phyloP scores from a whole-genome alignment of 2,797 vertebrate species.

The Gallinago stenura region DNA sequence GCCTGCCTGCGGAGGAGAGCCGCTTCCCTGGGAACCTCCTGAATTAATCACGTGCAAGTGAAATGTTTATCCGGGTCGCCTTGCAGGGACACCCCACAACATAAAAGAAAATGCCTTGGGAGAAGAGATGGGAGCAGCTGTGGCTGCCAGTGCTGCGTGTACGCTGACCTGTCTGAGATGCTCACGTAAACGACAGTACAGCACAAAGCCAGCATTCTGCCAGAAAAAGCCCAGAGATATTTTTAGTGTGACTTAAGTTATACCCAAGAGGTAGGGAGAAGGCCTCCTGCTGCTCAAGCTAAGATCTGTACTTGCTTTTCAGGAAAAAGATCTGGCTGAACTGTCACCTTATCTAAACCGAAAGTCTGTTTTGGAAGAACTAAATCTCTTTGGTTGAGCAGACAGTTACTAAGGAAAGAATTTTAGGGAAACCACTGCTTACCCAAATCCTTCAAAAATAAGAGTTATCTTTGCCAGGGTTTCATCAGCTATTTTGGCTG shows the following conservation, averaged over 20 bases:
- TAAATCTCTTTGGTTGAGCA: background rate
- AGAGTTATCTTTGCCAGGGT: background rate
- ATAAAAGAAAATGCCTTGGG: accelerated
- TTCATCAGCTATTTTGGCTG: background rate
- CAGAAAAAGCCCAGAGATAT: too few species aligned
- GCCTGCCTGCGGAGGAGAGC: background rate
- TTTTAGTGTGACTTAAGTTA: background rate
- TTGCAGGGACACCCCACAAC: background rate
- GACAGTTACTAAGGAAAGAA: background rate
- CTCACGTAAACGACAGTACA: accelerated
- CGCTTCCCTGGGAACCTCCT: accelerated
- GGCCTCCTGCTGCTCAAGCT: background rate
- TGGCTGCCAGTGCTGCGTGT: background rate
- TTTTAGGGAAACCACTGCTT: background rate
- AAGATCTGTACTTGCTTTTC: background rate
- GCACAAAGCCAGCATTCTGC: background rate
- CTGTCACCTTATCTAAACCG: background rate
- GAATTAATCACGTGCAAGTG: accelerated
- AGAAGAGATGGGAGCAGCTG: background rate
- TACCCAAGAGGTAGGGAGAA: background rate
- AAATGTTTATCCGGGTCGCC: background rate
- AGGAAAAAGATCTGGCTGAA: background rate
- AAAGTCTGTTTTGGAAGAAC: background rate
- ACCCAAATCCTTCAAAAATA: accelerated
- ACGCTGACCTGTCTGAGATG: background rate